A percentile compares a stretch with the other conserved stretches of the same genome.
phyloP scores from a whole-genome alignment of 1,140 invertebrate genomes.

The Drosophila repletoides region DNA sequence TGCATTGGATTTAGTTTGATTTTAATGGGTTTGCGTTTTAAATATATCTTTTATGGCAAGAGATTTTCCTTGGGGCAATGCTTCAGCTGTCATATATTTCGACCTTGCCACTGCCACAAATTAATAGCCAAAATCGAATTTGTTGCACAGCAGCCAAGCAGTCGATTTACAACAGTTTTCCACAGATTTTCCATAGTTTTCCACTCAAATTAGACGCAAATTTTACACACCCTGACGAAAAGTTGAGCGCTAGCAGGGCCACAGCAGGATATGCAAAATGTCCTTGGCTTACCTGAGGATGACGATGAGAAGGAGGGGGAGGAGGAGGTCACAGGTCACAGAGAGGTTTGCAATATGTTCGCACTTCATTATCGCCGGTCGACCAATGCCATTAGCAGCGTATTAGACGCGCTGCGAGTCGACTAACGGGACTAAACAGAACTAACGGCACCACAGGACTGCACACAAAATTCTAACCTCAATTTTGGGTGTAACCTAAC shows the following conservation, averaged over 20 bases:
- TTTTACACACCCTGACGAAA: not conserved
- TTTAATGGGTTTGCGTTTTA: constrained; percentile 33
- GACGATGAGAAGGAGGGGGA: too few relatives aligned
- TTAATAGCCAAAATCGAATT: constrained; percentile 34
- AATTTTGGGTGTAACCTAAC: constrained; percentile 10
- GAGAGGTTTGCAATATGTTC: constrained; percentile 51
- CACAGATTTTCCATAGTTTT: too few relatives aligned
- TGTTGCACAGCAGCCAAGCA: constrained; percentile 13
- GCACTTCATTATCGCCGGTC: constrained; percentile 76
- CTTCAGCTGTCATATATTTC: constrained; percentile 6
- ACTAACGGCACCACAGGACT: constrained; percentile 34
- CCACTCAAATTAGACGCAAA: constrained; percentile 32
- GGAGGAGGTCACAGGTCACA: too few relatives aligned
- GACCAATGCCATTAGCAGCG: constrained; percentile 73
- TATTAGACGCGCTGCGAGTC: constrained; percentile 53
- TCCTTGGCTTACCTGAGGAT: too few relatives aligned
- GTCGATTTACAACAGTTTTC: too few relatives aligned
- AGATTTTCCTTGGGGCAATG: not conserved
- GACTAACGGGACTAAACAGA: not conserved
- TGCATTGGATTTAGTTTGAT: constrained; percentile 36
- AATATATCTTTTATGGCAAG: constrained; percentile 16
- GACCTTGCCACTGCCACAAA: constrained; percentile 42
- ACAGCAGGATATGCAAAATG: constrained; percentile 32
- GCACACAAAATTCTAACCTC: constrained; percentile 12
- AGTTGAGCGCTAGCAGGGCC: not conserved